A percentile compares a stretch with the other conserved stretches of the same genome.
Evolutionary conservation across 2,888 invertebrate genomes (phyloP).

Genomic region (Cataglyphis altisquamis): DNA sequence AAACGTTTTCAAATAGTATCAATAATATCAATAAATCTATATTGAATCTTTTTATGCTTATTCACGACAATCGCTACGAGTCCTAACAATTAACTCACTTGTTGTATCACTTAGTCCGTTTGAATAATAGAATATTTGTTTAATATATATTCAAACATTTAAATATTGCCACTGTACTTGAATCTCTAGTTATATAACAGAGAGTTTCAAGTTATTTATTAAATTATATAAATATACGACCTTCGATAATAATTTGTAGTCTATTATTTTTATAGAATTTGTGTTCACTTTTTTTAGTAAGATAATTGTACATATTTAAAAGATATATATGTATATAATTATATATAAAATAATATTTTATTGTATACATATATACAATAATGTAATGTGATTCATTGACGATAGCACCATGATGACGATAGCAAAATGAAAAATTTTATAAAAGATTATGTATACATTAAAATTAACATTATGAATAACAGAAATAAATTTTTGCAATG

Average conservation of each 20-base stretch:
- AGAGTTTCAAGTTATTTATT: neutral
- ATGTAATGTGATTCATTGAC: neutral
- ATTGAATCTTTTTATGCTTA: neutral
- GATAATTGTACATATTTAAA: too few relatives aligned
- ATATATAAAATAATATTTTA: conserved; percentile 1
- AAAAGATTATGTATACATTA: neutral
- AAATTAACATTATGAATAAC: neutral
- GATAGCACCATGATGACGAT: neutral
- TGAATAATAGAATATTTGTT: neutral
- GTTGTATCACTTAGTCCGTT: neutral
- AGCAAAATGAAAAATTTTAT: conserved; percentile 11
- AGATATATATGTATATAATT: neutral
- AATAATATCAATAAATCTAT: conserved; percentile 27
- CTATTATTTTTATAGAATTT: neutral
- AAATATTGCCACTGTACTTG: neutral
- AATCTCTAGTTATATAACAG: neutral
- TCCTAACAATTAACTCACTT: conserved; percentile 27
- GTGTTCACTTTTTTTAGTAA: neutral
- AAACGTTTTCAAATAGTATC: conserved; percentile 22
- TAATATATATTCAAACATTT: neutral
- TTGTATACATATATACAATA: neutral
- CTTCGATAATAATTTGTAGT: neutral
- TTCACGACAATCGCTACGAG: neutral
- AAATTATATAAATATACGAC: neutral
- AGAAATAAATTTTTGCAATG: neutral